A percentile compares a stretch with the other conserved stretches of the same genome.
These are phyloP conservation scores for Pterocles gutturalis DNA, from an alignment of 2,113 vertebrate genomes.

Conservation along the genomic window DNA sequence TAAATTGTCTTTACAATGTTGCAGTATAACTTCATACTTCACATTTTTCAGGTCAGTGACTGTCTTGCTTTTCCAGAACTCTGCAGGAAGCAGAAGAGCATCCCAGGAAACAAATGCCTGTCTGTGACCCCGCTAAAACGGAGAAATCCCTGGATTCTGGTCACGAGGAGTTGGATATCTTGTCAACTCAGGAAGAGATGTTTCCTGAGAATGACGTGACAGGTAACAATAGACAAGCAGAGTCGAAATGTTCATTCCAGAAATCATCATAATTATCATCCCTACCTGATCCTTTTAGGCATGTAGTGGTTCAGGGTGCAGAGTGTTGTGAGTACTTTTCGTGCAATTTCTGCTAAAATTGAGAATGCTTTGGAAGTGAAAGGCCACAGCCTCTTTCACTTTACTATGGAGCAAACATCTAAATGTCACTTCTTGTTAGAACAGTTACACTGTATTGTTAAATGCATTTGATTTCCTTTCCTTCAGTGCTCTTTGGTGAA, in stretches of 20 bases:
- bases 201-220: constrained; percentile 80
- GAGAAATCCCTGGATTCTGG: constrained; percentile 18
- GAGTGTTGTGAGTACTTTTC: neutral
- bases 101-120: constrained; percentile 11
- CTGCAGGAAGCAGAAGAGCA: constrained; percentile 41
- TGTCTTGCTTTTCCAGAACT: constrained; percentile 75
- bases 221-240: constrained; percentile 53
- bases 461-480: neutral
- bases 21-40: neutral
- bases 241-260: neutral
- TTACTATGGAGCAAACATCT: neutral
- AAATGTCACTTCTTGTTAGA: neutral
- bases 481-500: neutral
- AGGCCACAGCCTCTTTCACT: neutral
- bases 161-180: constrained; percentile 74
- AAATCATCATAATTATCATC: neutral
- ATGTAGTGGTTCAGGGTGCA: neutral
- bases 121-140: constrained; percentile 69
- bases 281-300: neutral
- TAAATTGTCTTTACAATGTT: neutral
- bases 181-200: constrained; percentile 91
- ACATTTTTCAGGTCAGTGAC: constrained; percentile 72
- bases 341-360: neutral
- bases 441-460: neutral
- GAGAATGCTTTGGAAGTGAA: neutral